Base-by-base conservation (phyloP, 2,888 invertebrate species). In the Drosophila helvetica region DNA sequence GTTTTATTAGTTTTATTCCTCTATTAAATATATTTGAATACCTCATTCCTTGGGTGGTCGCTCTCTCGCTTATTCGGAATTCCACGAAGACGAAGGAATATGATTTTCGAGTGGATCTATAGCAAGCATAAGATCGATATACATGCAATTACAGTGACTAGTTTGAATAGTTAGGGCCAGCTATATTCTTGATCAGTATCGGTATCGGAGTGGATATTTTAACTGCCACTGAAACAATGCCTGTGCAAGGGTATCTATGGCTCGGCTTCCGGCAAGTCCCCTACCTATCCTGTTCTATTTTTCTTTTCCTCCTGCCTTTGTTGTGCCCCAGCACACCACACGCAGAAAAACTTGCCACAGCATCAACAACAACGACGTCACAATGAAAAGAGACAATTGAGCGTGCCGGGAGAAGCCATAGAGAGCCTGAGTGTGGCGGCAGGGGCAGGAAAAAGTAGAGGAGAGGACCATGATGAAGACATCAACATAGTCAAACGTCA, bases 361-460 rank as follows among this genome's bases (percentile, higher is more conserved):
- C 30, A n/a, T 25, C 18, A 55, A 27, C 45, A 55, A 25, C 45
- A 59, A 53, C 54, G n/a, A 38, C 15, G n/a, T 38, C 56, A 62
- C 69, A 72, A 69, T 62, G 78, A 77, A 69, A 75, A 73, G 77
- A 80, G 80, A 86, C 86, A 86, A 83, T 83, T 83, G 82, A 75
- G 75, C 56, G 47, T 56, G 63, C 50, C 9, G 22, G 22, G 47
- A 38, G 43, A 57, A 25, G 38, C 47, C 15, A 27, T 5, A 50
- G 48, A 43, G 42, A 60, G 30, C 3, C 19, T 19, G 27, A 42
- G 19, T 19, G 15, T 3, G 33, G 19, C 5, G 33, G 12, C 33
- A 4, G 12, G 33, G 12, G 38, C 5, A 2, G 38, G 15, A 15
- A 7, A n/a, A 3, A 10, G 30, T 10, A 15, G 38, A 38, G 8